Percentiles rank a stretch among this genome's conserved stretches.
phyloP scores from a whole-genome alignment of 2,797 vertebrate genomes.

The Syndactyla subalaris region DNA sequence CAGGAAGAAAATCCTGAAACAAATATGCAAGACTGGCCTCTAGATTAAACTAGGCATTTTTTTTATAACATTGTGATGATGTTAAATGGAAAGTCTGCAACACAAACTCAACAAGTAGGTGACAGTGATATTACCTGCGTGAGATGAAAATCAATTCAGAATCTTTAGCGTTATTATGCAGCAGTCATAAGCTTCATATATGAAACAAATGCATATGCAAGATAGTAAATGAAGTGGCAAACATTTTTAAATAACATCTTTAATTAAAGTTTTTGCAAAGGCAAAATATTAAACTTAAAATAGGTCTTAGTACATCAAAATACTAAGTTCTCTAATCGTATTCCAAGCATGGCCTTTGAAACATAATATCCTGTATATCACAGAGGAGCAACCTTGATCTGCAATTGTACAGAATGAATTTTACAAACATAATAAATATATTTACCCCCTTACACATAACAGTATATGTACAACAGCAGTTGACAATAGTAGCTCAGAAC shows the following conservation, averaged over 20 bases:
- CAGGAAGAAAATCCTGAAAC: not conserved
- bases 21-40: not conserved
- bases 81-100: not conserved
- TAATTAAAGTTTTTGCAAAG: slow-evolving; percentile 90
- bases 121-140: not conserved
- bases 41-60: not conserved
- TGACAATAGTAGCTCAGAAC: slow-evolving; percentile 84
- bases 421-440: slow-evolving; percentile 90
- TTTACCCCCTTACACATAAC: slow-evolving; percentile 85
- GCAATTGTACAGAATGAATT: slow-evolving; percentile 86
- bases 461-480: slow-evolving; percentile 87
- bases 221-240: slow-evolving; percentile 61
- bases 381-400: slow-evolving; percentile 84
- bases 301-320: slow-evolving; percentile 88
- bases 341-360: slow-evolving; percentile 86
- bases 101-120: not conserved
- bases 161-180: not conserved
- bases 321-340: slow-evolving; percentile 85
- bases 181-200: not conserved
- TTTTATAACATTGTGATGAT: not conserved
- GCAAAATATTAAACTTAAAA: slow-evolving; percentile 91
- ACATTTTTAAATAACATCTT: slow-evolving; percentile 86
- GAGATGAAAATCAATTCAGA: not conserved
- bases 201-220: slow-evolving; percentile 20
- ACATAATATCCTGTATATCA: slow-evolving; percentile 85